A percentile compares a stretch with the other conserved stretches of the same genome.
Conservation (phyloP, 2,888 invertebrate genomes). For the Scaptomyza parva region DNA sequence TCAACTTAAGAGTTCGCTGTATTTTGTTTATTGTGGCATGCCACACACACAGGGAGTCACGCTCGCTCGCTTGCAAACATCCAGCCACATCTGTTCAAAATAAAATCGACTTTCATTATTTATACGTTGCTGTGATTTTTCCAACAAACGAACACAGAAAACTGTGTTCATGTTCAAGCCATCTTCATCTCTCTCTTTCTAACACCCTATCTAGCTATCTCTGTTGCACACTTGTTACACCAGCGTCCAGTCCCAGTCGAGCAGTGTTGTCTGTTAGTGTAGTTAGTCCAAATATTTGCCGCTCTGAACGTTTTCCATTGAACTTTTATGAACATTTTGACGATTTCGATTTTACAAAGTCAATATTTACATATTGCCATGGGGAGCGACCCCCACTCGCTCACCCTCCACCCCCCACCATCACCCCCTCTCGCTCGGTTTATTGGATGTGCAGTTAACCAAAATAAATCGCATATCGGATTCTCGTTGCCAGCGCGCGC, state of each 20-base stretch:
- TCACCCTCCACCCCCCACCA: background rate
- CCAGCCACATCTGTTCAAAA: slow-evolving; percentile 63
- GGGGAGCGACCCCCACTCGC: background rate
- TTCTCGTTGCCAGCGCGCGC: slow-evolving; percentile 43
- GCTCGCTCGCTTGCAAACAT: background rate
- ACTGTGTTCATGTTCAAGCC: slow-evolving; percentile 30
- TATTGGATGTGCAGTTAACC: slow-evolving; percentile 79
- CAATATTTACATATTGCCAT: slow-evolving; percentile 71
- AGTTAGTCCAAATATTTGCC: slow-evolving; percentile 71
- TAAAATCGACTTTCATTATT: slow-evolving; percentile 78
- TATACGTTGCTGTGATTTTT: slow-evolving; percentile 72
- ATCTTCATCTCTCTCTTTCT: background rate
- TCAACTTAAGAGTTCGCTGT: slow-evolving; percentile 47
- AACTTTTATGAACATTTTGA: slow-evolving; percentile 76
- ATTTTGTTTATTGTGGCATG: slow-evolving; percentile 23
- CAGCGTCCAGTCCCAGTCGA: too few species aligned
- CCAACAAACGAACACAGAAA: slow-evolving; percentile 42
- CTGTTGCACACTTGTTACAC: slow-evolving; percentile 1
- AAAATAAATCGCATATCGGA: slow-evolving; percentile 78
- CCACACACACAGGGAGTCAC: background rate
- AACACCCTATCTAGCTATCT: background rate
- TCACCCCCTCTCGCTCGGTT: slow-evolving; percentile 37
- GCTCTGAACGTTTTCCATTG: slow-evolving; percentile 62
- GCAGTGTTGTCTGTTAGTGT: slow-evolving; percentile 58
- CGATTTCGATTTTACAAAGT: slow-evolving; percentile 78